Evolutionary conservation across 2,113 vertebrate genomes (phyloP).

Genomic region (Hiodon alosoides): DNA sequence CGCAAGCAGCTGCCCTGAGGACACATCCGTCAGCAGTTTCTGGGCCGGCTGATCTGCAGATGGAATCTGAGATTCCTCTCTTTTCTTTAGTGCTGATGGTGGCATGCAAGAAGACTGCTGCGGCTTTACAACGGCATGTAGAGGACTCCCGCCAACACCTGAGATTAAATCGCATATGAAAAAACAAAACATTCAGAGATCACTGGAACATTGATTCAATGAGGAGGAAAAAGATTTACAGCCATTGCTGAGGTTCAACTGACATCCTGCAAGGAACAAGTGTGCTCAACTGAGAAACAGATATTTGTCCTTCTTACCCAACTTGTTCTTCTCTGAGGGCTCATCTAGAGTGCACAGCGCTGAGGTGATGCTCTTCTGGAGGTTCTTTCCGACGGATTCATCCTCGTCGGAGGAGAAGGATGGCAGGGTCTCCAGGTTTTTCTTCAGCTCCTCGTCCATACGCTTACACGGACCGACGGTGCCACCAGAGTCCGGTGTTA

Average conservation of each 20-base stretch:
- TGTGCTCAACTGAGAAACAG: background rate
- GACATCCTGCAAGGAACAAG: background rate
- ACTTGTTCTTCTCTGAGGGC: constrained; percentile 70
- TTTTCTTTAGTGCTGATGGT: constrained; percentile 41
- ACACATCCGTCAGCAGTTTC: constrained; percentile 49
- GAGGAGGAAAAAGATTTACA: too few species aligned
- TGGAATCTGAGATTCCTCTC: constrained; percentile 46
- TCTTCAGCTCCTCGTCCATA: constrained; percentile 78
- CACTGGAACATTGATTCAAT: too few species aligned
- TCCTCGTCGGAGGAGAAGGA: constrained; percentile 95
- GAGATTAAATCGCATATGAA: background rate
- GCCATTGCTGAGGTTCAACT: background rate
- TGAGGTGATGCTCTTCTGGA: constrained; percentile 82
- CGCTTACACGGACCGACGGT: constrained; percentile 68
- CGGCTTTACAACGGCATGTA: constrained; percentile 56
- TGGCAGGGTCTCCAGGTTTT: constrained; percentile 81
- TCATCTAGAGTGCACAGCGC: constrained; percentile 79
- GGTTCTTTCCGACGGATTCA: constrained; percentile 79
- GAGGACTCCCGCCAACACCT: constrained; percentile 1
- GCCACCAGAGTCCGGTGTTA: constrained; percentile 56
- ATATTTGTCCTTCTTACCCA: constrained; percentile 63
- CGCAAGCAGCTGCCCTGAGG: too few species aligned
- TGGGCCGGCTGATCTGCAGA: constrained; percentile 47
- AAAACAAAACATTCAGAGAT: too few species aligned
- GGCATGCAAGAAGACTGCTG: constrained; percentile 53